Evolutionary conservation across 2,797 vertebrate species (phyloP), one percentile per base, ranked within the genome.

Genomic region (Tenualosa thibaudeaui): DNA sequence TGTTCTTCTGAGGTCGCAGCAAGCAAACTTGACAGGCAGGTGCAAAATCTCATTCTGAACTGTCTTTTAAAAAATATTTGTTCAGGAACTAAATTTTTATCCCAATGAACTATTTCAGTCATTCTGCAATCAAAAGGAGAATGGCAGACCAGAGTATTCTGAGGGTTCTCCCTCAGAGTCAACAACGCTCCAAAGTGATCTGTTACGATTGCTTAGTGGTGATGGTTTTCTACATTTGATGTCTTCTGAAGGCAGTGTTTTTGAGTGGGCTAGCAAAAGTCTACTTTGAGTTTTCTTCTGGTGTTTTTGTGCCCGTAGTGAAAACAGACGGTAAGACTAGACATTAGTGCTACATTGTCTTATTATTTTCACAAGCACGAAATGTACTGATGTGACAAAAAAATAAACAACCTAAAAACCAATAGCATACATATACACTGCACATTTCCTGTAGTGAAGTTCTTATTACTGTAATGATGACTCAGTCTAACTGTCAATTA

Each of bases 271-370:
- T 19, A 22, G 5, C 22, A 3, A 15, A 46, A 17, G 22, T 22
- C 3, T 68, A 62, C 60, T 62, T 62, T 8, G 9, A 26, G 60
- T 26, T 62, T n/a, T 65, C 17, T 56, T 56, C 31, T 26, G 62
- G 26, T 26, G 24, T 4, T 56, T 56, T 65, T 3, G 24, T 65
- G 60, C 24, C 22, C 8, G 10, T 71, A 4, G 31, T 5, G 10
- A 71, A 71, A 71, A 31, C 26, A 75, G 68, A 19, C 6, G 5
- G 58, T 84, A 85, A 75, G 53, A 75, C 24, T 51, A 43, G 31
- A 71, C 68, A 19, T 60, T 83, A 84, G 60, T 81, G 78, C 86
- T 83, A 82, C 82, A 85, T 51, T 51, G 53, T 81, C 78, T 84
- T 50, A 24, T 40, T 0, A 71, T 37, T 5, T 71, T 40, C 5